Conservation (phyloP, 2,113 vertebrate species). For the Saguinus midas region DNA sequence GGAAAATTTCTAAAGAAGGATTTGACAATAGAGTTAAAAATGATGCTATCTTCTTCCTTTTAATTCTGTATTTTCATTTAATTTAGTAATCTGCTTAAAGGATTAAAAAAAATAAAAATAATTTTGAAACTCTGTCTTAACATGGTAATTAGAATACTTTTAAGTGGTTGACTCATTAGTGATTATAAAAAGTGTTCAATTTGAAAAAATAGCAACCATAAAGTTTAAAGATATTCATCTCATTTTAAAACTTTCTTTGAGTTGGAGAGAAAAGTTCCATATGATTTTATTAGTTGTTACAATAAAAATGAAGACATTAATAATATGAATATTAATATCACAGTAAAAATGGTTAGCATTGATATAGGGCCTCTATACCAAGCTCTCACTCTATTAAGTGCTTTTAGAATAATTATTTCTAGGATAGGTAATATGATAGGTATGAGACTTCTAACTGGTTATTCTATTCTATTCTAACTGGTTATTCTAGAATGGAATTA, state of each 20-base stretch:
- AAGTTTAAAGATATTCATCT: not conserved
- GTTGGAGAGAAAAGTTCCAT: not conserved
- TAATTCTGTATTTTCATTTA: slow-evolving; percentile 25
- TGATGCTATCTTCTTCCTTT: not conserved
- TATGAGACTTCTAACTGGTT: not conserved
- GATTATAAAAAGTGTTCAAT: not conserved
- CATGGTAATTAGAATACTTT: slow-evolving; percentile 29
- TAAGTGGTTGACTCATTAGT: not conserved
- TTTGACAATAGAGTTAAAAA: not conserved
- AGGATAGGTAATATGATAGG: not conserved
- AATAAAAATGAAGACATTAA: not conserved
- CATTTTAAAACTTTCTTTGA: not conserved
- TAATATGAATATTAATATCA: not conserved
- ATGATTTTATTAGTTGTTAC: not conserved
- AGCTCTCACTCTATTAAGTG: not conserved
- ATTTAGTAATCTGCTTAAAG: slow-evolving; percentile 32
- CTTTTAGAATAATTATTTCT: not conserved
- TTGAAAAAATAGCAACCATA: not conserved
- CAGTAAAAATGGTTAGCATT: not conserved
- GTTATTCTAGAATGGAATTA: not conserved
- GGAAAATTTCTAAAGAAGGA: slow-evolving; percentile 15
- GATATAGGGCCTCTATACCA: not conserved
- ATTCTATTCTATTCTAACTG: not conserved
- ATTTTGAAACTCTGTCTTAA: not conserved
- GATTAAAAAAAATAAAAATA: not conserved